phyloP scores from a whole-genome alignment of 2,888 invertebrate species.

The Neuroscelio doddi region DNA sequence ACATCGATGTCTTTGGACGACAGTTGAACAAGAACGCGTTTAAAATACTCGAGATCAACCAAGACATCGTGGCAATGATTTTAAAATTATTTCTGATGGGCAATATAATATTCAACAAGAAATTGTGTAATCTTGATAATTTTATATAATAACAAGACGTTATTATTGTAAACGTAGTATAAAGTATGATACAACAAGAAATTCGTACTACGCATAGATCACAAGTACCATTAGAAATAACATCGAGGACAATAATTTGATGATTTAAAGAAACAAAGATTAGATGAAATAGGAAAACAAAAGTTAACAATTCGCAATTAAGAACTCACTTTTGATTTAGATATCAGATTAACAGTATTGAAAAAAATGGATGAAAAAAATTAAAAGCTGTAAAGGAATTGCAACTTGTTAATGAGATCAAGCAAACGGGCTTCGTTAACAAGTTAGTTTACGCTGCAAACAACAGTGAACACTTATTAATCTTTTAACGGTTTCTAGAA shows the following conservation, averaged over 20 bases:
- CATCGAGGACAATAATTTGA: too few relatives aligned
- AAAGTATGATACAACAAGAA: not conserved
- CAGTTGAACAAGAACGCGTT: constrained; percentile 1
- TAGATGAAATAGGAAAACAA: too few relatives aligned
- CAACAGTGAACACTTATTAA: constrained; percentile 58
- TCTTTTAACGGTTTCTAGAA: too few relatives aligned
- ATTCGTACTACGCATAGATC: not conserved
- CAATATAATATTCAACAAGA: constrained; percentile 30
- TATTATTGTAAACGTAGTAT: too few relatives aligned
- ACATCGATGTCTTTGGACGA: too few relatives aligned
- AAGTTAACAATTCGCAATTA: too few relatives aligned
- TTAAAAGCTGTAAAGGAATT: not conserved
- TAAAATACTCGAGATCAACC: constrained; percentile 9
- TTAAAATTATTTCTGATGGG: constrained; percentile 19
- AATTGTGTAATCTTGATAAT: constrained; percentile 25
- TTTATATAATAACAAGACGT: constrained; percentile 13
- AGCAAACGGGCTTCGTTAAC: constrained; percentile 68
- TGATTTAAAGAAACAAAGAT: too few relatives aligned
- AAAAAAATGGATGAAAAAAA: not conserved
- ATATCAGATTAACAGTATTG: not conserved
- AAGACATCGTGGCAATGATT: constrained; percentile 4
- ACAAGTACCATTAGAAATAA: not conserved
- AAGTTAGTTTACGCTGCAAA: constrained; percentile 59
- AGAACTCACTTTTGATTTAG: not conserved
- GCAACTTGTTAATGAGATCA: not conserved